A percentile compares a stretch with the other conserved stretches of the same genome.
These are phyloP conservation scores for Danaus chrysippus DNA, from an alignment of 2,888 invertebrate species.

Conservation along the genomic window DNA sequence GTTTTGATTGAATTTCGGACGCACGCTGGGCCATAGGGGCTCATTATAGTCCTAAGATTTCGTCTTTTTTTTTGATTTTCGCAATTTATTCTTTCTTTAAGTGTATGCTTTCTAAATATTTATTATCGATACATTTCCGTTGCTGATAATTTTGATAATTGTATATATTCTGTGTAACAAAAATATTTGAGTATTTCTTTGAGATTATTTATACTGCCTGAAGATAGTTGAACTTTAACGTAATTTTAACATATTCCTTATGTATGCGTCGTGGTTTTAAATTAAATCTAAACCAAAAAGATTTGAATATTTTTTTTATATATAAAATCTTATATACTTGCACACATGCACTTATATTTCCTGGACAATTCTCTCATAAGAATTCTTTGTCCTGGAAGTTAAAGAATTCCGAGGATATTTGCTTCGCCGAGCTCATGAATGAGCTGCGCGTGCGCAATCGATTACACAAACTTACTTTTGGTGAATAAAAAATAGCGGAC, in stretches of 20 bases:
- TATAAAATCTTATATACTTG: too few species aligned
- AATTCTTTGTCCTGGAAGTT: constrained; percentile 10
- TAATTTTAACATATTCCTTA: too few species aligned
- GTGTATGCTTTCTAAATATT: constrained; percentile 2
- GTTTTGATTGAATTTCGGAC: constrained; percentile 76
- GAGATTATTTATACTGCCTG: too few species aligned
- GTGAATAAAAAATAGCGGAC: constrained; percentile 17
- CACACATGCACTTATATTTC: neutral
- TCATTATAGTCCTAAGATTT: constrained; percentile 70
- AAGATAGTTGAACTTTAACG: too few species aligned
- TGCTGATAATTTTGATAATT: too few species aligned
- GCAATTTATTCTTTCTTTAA: constrained; percentile 43
- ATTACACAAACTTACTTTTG: constrained; percentile 46
- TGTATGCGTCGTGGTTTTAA: too few species aligned
- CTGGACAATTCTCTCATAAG: neutral
- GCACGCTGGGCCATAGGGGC: constrained; percentile 76
- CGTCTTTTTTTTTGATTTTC: constrained; percentile 27
- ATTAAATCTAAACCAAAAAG: too few species aligned
- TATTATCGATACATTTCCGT: too few species aligned
- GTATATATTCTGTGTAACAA: too few species aligned
- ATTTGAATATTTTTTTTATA: too few species aligned
- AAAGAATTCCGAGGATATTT: constrained; percentile 39
- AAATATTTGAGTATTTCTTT: too few species aligned
- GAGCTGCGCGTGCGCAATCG: constrained; percentile 46
- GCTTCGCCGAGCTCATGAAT: constrained; percentile 50